phyloP scores from a whole-genome alignment of 2,797 vertebrate genomes.

The Tapera naevia region DNA sequence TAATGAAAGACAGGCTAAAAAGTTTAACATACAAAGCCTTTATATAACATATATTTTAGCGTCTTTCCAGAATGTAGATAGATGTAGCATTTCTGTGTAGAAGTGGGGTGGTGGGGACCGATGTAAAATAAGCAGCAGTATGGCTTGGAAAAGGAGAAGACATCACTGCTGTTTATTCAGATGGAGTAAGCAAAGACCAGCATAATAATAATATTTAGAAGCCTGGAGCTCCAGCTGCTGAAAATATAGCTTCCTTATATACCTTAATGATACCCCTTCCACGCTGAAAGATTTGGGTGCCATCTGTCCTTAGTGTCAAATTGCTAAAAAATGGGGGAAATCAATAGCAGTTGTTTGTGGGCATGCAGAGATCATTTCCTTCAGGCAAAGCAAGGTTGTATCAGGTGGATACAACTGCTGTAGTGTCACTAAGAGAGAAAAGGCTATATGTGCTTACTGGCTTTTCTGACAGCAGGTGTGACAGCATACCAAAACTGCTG shows the following conservation, averaged over 20 bases:
- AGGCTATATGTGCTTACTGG: background rate
- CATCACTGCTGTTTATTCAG: background rate
- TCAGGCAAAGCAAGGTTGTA: fast-evolving
- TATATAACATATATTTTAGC: background rate
- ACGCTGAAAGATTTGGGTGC: background rate
- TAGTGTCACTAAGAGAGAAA: background rate
- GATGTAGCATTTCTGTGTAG: background rate
- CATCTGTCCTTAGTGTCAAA: background rate
- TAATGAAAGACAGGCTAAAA: background rate
- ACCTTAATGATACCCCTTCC: background rate
- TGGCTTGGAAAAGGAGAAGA: background rate
- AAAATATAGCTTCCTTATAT: background rate
- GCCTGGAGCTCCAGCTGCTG: background rate
- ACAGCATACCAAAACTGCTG: background rate
- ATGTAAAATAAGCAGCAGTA: background rate
- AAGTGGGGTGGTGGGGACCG: no score
- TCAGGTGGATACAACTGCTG: background rate
- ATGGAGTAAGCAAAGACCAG: background rate
- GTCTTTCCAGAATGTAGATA: background rate
- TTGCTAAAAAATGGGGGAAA: background rate
- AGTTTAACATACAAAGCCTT: background rate
- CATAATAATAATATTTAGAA: background rate
- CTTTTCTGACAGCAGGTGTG: background rate
- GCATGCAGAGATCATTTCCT: background rate
- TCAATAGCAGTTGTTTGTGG: background rate